phyloP scores from a whole-genome alignment of 2,888 invertebrate genomes.

The Drosophila atripex region DNA sequence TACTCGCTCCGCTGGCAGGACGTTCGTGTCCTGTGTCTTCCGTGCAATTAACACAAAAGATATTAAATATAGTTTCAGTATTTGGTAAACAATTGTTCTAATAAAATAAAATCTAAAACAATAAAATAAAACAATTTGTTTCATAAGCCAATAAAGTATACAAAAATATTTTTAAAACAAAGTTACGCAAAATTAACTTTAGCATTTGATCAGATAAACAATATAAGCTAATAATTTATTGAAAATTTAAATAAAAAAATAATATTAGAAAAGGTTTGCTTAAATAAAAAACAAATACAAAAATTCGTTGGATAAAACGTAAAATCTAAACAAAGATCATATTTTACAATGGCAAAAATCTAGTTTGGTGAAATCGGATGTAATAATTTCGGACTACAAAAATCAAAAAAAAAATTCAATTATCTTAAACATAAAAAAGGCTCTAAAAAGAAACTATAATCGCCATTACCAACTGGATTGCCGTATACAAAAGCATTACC shows the following conservation, averaged over 20 bases:
- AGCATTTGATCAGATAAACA: too few species aligned
- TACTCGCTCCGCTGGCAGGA: constrained; percentile 74
- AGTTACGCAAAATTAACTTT: too few species aligned
- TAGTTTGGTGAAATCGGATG: too few species aligned
- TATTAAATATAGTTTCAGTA: neutral
- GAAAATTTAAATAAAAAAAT: too few species aligned
- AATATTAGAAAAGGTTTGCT: too few species aligned
- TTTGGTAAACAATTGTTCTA: neutral
- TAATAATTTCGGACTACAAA: neutral
- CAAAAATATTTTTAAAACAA: neutral
- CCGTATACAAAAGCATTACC: neutral
- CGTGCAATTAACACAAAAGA: constrained; percentile 28
- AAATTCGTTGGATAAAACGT: too few species aligned
- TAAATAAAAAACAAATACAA: too few species aligned
- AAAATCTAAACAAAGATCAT: too few species aligned
- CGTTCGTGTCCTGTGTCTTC: constrained; percentile 63
- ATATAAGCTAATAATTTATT: too few species aligned
- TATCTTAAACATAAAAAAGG: neutral
- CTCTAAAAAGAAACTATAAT: neutral
- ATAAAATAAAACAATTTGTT: neutral
- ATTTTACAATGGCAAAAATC: too few species aligned
- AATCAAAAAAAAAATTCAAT: neutral
- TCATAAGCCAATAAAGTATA: neutral
- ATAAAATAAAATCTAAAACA: neutral
- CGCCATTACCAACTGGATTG: constrained; percentile 3